Conservation (phyloP, 2,113 vertebrate species). For the Alces alces region DNA sequence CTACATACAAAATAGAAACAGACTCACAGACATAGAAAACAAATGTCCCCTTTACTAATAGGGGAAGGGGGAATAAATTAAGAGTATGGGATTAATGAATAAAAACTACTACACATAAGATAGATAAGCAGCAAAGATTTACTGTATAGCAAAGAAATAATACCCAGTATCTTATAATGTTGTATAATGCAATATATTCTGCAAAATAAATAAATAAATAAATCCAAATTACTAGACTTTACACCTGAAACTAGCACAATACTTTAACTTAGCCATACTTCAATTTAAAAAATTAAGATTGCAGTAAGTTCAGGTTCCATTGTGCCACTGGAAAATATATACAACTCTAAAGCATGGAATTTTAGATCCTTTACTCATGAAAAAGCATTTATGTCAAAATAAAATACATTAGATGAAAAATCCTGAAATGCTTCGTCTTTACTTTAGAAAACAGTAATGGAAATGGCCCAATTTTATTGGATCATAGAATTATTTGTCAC, state of each 20-base stretch:
- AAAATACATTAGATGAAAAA: background rate
- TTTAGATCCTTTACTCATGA: background rate
- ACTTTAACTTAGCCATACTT: background rate
- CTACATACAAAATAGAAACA: background rate
- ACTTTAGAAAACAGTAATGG: background rate
- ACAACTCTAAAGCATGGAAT: background rate
- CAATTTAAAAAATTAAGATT: background rate
- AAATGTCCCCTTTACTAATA: background rate
- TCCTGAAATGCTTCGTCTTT: background rate
- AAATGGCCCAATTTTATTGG: background rate
- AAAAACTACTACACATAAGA: background rate
- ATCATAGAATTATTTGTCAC: background rate
- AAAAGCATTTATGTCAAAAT: background rate
- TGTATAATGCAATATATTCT: background rate
- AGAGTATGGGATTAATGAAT: background rate
- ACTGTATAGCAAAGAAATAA: background rate
- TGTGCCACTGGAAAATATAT: background rate
- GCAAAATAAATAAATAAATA: background rate
- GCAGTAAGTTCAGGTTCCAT: background rate
- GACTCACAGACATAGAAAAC: background rate
- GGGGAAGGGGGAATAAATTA: background rate
- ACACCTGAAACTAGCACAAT: background rate
- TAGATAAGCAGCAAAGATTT: background rate
- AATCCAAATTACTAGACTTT: background rate
- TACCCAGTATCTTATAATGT: background rate